Evolutionary conservation across 2,113 vertebrate genomes (phyloP), one percentile per base, ranked within the genome.

Genomic region (Baryphthengus martii): DNA sequence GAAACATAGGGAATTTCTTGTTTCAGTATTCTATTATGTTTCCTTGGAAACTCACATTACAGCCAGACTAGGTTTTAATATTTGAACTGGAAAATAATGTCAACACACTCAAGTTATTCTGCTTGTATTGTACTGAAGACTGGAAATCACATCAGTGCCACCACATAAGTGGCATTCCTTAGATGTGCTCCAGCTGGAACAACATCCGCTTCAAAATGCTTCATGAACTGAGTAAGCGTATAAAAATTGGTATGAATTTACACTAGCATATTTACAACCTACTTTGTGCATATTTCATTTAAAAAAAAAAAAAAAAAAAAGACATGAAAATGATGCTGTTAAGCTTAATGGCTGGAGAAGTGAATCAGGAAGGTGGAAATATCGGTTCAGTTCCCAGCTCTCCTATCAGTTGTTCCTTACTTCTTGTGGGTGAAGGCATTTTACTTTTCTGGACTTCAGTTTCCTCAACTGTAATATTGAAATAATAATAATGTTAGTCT

Each of bases 291-390:
- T 74, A 39, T 75, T 45, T 58, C 11, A n/a, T n/a, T n/a, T n/a
- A n/a, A n/a, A n/a, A n/a, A n/a, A n/a, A n/a, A n/a, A n/a, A n/a
- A n/a, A n/a, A n/a, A n/a, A n/a, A n/a, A n/a, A n/a, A n/a, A n/a
- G n/a, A n/a, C n/a, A n/a, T 25, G 0, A 55, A 78, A 63, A 9
- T 3, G 23, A 14, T 12, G 12, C 4, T 0, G 1, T 62, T 66
- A 66, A 83, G 29, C 25, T 14, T 74, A 25, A 23, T 68, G 49
- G 13, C 15, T 87, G 23, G 15, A 61, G 10, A 56, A 40, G 4
- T 40, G 13, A 17, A 7, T 73, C 39, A 62, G 31, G 40, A 75
- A 72, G n/a, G 15, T 42, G 17, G 31, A 79, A 89, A 72, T 52
- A 6, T 79, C 28, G 9, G 13, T 85, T 87, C 10, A 20, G 7